These are phyloP conservation scores for Eudyptes chrysolophus DNA, from an alignment of 2,113 vertebrate genomes.

Conservation along the genomic window DNA sequence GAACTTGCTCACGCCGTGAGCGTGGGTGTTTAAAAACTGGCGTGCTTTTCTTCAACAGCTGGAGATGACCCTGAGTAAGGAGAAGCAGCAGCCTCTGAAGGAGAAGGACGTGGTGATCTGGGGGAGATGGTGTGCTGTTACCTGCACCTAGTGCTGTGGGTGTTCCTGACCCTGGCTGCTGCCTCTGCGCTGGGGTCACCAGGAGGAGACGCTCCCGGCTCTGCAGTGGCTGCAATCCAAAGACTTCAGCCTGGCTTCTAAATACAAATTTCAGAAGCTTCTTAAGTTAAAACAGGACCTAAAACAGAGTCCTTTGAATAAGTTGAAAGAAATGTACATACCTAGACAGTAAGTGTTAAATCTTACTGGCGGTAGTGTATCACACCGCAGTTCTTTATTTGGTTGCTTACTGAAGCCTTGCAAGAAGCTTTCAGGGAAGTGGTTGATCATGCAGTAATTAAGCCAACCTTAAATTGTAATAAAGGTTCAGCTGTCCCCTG, in stretches of 20 bases:
- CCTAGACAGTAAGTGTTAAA: background rate
- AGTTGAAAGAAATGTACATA: background rate
- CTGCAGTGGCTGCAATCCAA: background rate
- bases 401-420: background rate
- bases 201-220: background rate
- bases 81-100: slow-evolving; percentile 84
- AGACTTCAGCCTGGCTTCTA: background rate
- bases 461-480: background rate
- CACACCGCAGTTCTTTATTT: background rate
- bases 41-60: slow-evolving; percentile 58
- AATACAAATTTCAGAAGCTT: background rate
- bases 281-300: background rate
- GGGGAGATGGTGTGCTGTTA: slow-evolving; percentile 90
- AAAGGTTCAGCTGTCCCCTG: background rate
- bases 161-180: background rate
- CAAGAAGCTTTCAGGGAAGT: background rate
- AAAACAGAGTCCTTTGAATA: background rate
- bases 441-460: background rate
- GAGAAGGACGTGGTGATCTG: slow-evolving; percentile 84
- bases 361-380: background rate
- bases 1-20: background rate
- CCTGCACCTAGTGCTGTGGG: slow-evolving; percentile 84
- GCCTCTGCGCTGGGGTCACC: background rate
- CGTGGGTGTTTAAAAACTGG: background rate
- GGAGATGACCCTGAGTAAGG: slow-evolving; percentile 89